A percentile compares a stretch with the other conserved stretches of the same genome.
phyloP scores from a whole-genome alignment of 2,888 invertebrate genomes.

The Platypus cylindrus region DNA sequence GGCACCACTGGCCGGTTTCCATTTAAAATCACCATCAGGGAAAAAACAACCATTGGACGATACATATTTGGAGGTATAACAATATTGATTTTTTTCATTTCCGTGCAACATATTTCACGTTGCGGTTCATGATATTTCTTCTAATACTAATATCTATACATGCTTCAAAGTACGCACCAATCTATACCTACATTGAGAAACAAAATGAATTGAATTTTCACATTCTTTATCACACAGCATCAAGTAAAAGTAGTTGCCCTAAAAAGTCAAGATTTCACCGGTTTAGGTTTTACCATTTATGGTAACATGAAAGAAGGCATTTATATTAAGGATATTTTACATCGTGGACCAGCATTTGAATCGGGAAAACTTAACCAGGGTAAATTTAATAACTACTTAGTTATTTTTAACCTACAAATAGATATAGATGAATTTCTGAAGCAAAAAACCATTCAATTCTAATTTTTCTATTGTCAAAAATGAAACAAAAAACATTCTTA shows the following conservation, averaged over 20 bases:
- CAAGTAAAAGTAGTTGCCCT: slow-evolving; percentile 55
- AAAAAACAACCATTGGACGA: slow-evolving; percentile 46
- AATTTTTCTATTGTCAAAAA: too few relatives aligned
- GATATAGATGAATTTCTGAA: too few relatives aligned
- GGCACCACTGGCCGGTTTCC: slow-evolving; percentile 34
- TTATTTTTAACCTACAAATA: too few relatives aligned
- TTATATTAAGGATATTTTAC: slow-evolving; percentile 72
- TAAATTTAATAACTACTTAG: too few relatives aligned
- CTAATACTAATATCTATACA: too few relatives aligned
- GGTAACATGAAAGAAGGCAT: slow-evolving; percentile 90
- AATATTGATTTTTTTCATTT: not conserved
- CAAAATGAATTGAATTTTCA: too few relatives aligned
- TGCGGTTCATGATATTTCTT: too few relatives aligned
- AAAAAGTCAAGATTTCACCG: slow-evolving; percentile 77
- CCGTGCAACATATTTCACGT: too few relatives aligned
- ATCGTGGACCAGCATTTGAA: slow-evolving; percentile 79
- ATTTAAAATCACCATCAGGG: slow-evolving; percentile 33
- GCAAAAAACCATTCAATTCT: too few relatives aligned
- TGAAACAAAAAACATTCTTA: not conserved
- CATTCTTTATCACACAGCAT: slow-evolving; percentile 36
- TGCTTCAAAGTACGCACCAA: too few relatives aligned
- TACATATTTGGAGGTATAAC: slow-evolving; percentile 38
- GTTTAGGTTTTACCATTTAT: slow-evolving; percentile 73
- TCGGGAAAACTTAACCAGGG: slow-evolving; percentile 71
- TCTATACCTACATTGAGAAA: too few relatives aligned